phyloP scores from a whole-genome alignment of 1,140 invertebrate species.

The Atopsyche davidsoni region DNA sequence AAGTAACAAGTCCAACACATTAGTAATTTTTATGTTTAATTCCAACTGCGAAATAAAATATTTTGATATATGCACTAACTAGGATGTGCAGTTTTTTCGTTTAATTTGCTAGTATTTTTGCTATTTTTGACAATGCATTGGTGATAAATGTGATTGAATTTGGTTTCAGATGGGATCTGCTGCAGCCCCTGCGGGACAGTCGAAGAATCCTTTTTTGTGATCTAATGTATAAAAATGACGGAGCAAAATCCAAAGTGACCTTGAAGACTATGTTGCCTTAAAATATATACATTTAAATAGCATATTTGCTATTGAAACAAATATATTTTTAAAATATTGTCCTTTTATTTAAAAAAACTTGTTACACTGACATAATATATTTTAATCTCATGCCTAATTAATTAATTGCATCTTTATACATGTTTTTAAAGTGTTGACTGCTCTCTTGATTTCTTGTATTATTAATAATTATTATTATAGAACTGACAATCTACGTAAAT shows the following conservation, averaged over 20 bases:
- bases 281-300: slow-evolving; percentile 17
- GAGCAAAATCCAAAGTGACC: slow-evolving; percentile 25
- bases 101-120: slow-evolving; percentile 4
- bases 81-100: not conserved
- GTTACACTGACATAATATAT: too few species aligned
- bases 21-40: slow-evolving; percentile 3
- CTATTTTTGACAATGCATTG: not conserved
- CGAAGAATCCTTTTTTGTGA: slow-evolving; percentile 31
- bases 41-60: slow-evolving; percentile 1
- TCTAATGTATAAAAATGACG: slow-evolving; percentile 14
- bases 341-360: too few species aligned
- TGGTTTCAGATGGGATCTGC: slow-evolving; percentile 24
- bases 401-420: too few species aligned
- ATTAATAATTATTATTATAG: too few species aligned
- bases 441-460: too few species aligned
- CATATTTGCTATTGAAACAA: slow-evolving; percentile 21
- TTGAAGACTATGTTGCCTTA: slow-evolving; percentile 29
- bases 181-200: slow-evolving; percentile 19
- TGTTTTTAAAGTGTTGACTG: too few species aligned
- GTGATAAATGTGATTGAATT: slow-evolving; percentile 1
- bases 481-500: too few species aligned
- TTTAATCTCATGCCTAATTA: too few species aligned
- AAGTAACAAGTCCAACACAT: not conserved
- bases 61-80: not conserved
- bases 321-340: slow-evolving; percentile 19